phyloP scores from a whole-genome alignment of 2,113 vertebrate species.

The Tylochromis polylepis region DNA sequence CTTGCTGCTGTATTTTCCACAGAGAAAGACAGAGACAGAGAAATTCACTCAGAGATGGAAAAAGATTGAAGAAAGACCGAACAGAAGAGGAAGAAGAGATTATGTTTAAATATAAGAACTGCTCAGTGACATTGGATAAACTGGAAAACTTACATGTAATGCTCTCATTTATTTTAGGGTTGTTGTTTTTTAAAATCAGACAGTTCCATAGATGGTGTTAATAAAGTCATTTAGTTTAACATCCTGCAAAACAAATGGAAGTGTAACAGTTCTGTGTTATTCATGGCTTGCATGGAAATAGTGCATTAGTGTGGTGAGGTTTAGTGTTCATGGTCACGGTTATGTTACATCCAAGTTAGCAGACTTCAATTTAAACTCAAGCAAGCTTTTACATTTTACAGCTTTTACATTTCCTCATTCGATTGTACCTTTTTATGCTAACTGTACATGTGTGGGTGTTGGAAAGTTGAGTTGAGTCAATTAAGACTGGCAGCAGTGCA shows the following conservation, averaged over 20 bases:
- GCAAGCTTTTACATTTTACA: neutral
- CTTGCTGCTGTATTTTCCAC: neutral
- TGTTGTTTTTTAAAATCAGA: neutral
- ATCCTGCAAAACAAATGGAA: too few species aligned
- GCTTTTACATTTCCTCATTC: neutral
- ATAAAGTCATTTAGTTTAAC: neutral
- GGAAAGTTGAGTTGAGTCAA: neutral
- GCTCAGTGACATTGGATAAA: neutral
- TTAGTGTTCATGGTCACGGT: neutral
- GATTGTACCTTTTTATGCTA: neutral
- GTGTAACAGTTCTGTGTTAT: too few species aligned
- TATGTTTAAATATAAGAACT: neutral
- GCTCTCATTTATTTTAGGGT: neutral
- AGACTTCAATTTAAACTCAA: neutral
- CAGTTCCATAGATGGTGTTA: neutral
- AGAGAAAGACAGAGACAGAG: neutral
- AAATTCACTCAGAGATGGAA: neutral
- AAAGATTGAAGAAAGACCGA: neutral
- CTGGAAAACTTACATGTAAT: neutral
- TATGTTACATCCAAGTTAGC: neutral
- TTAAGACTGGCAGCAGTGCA: neutral
- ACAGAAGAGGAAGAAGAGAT: neutral
- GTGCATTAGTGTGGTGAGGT: neutral
- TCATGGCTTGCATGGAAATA: neutral
- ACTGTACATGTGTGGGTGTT: neutral